Evolutionary conservation across 2,888 invertebrate species (phyloP).

Genomic region (Tholera decimalis): DNA sequence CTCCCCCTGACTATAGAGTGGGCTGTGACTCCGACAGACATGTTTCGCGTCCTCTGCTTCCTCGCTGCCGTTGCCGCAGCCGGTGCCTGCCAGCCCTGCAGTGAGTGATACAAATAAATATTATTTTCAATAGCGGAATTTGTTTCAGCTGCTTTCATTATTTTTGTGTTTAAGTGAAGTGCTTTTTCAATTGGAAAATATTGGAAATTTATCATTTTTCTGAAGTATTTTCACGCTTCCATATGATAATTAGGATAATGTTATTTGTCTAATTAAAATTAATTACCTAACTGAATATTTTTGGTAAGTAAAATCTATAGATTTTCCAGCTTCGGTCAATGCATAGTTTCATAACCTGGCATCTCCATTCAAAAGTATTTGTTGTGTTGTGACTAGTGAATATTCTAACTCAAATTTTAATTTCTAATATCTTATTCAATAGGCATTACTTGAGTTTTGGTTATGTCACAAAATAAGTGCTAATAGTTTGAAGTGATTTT

Average conservation of each 20-base stretch:
- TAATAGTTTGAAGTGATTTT: conserved; percentile 80
- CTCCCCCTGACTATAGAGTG: conserved; percentile 87
- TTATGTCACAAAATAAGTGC: conserved; percentile 81
- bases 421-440: conserved; percentile 73
- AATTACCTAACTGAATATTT: conserved; percentile 9
- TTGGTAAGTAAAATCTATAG: conserved; percentile 46
- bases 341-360: conserved; percentile 31
- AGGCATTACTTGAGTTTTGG: conserved; percentile 69
- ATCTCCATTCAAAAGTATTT: conserved; percentile 33
- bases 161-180: conserved; percentile 60
- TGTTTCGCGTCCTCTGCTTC: conserved; percentile 87
- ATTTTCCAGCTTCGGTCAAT: conserved; percentile 6
- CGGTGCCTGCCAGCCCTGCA: conserved; percentile 87
- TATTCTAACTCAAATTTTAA: conserved; percentile 65
- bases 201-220: not conserved
- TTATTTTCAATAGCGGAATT: conserved; percentile 42
- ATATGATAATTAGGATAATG: conserved; percentile 12
- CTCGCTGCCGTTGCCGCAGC: conserved; percentile 80
- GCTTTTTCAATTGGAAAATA: conserved; percentile 6
- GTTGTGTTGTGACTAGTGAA: conserved; percentile 37
- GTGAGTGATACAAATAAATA: conserved; percentile 79
- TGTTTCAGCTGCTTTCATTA: conserved; percentile 43
- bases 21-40: conserved; percentile 86
- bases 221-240: not conserved
- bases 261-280: conserved; percentile 14